Evolutionary conservation across 2,888 invertebrate genomes (phyloP).

Genomic region (Platycheirus albimanus): DNA sequence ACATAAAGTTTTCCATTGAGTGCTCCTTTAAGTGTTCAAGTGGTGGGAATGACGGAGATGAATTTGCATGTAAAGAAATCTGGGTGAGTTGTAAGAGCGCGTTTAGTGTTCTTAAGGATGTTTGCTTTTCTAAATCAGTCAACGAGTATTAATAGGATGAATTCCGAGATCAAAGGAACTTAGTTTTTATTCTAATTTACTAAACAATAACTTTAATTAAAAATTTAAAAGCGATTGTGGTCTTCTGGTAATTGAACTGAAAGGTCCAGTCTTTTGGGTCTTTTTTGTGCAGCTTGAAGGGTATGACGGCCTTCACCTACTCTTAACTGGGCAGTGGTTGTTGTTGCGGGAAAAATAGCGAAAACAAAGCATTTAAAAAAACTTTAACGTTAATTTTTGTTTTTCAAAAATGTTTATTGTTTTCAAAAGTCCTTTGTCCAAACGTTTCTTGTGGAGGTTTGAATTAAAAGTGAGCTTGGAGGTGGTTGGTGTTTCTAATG

Average conservation of each 20-base stretch:
- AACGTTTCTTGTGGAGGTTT: too few relatives aligned
- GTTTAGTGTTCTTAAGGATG: too few relatives aligned
- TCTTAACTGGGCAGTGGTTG: neutral
- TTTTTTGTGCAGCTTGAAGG: neutral
- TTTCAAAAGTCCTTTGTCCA: too few relatives aligned
- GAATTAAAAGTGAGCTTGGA: too few relatives aligned
- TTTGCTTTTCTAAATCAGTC: too few relatives aligned
- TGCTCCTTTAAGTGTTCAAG: conserved; percentile 9
- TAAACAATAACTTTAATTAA: too few relatives aligned
- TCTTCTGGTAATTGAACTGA: conserved; percentile 11
- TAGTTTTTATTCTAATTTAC: too few relatives aligned
- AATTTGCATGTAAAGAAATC: neutral
- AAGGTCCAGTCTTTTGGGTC: conserved; percentile 1
- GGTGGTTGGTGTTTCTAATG: too few relatives aligned
- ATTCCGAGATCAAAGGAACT: too few relatives aligned
- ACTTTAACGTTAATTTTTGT: neutral
- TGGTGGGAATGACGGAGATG: neutral
- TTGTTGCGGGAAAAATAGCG: neutral
- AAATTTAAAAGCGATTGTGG: conserved; percentile 10
- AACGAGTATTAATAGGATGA: too few relatives aligned
- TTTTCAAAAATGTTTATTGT: too few relatives aligned
- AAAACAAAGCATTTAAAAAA: neutral
- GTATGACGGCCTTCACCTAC: neutral
- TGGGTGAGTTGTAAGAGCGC: too few relatives aligned
- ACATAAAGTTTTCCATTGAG: neutral